phyloP scores from a whole-genome alignment of 1,140 invertebrate genomes.

The Riptortus pedestris region DNA sequence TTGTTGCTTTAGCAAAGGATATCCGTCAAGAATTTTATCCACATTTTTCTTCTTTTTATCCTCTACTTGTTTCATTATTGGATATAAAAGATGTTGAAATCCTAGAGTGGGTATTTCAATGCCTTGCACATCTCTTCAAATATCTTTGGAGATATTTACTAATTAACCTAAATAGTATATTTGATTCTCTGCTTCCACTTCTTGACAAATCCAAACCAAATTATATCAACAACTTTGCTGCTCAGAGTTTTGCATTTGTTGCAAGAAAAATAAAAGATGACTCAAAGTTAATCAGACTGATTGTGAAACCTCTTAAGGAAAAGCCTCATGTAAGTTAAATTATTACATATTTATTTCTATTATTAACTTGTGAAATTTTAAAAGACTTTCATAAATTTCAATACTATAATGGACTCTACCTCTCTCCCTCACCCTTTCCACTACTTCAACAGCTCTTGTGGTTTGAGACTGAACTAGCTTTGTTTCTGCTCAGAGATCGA shows the following conservation, averaged over 20 bases:
- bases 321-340: slow-evolving; percentile 51
- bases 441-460: no score
- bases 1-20: slow-evolving; percentile 74
- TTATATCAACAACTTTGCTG: slow-evolving; percentile 85
- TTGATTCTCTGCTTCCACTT: slow-evolving; percentile 62
- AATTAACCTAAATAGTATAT: slow-evolving; percentile 62
- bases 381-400: no score
- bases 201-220: slow-evolving; percentile 56
- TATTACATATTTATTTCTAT: no score
- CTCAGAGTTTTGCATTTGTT: slow-evolving; percentile 86
- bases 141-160: slow-evolving; percentile 70
- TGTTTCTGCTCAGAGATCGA: no score
- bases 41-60: slow-evolving; percentile 60
- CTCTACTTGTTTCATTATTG: slow-evolving; percentile 58
- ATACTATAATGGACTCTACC: no score
- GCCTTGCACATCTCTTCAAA: slow-evolving; percentile 82
- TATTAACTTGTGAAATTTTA: no score
- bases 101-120: slow-evolving; percentile 70
- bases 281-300: slow-evolving; percentile 55
- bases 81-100: slow-evolving; percentile 67
- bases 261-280: slow-evolving; percentile 77
- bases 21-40: slow-evolving; percentile 76
- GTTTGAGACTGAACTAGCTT: no score
- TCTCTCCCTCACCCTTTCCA: no score
- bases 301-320: slow-evolving; percentile 54